Conservation (phyloP, 2,888 invertebrate genomes). For the Griposia aprilina region DNA sequence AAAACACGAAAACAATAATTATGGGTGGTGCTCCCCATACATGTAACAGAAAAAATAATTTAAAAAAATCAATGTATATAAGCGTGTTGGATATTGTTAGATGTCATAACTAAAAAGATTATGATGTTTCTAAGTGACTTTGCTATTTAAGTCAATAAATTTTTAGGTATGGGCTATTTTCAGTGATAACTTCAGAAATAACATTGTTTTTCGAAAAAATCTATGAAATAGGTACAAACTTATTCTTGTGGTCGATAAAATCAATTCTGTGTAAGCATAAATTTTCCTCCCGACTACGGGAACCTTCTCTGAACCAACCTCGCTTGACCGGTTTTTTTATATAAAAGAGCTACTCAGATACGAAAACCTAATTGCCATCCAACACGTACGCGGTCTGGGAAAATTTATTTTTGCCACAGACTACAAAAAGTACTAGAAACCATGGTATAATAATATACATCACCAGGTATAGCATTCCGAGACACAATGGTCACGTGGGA, state of each 20-base stretch:
- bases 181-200: background rate
- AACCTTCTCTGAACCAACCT: too few relatives aligned
- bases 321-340: background rate
- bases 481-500: too few relatives aligned
- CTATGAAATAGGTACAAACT: background rate
- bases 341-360: slow-evolving; percentile 7
- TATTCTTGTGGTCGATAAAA: background rate
- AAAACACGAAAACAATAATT: background rate
- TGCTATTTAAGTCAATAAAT: too few relatives aligned
- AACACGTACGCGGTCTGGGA: slow-evolving; percentile 1
- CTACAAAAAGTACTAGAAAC: slow-evolving; percentile 4
- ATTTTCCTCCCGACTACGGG: background rate
- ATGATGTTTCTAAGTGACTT: background rate
- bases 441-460: too few relatives aligned
- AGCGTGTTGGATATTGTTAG: background rate
- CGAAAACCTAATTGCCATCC: slow-evolving; percentile 7
- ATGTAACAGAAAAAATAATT: background rate
- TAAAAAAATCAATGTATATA: background rate
- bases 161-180: background rate
- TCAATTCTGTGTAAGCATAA: background rate
- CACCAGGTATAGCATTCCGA: too few relatives aligned
- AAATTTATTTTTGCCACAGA: slow-evolving; percentile 5
- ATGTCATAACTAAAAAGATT: background rate
- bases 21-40: background rate
- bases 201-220: background rate